These are phyloP conservation scores for Metalampra italica DNA, from an alignment of 2,888 invertebrate genomes.

Conservation along the genomic window DNA sequence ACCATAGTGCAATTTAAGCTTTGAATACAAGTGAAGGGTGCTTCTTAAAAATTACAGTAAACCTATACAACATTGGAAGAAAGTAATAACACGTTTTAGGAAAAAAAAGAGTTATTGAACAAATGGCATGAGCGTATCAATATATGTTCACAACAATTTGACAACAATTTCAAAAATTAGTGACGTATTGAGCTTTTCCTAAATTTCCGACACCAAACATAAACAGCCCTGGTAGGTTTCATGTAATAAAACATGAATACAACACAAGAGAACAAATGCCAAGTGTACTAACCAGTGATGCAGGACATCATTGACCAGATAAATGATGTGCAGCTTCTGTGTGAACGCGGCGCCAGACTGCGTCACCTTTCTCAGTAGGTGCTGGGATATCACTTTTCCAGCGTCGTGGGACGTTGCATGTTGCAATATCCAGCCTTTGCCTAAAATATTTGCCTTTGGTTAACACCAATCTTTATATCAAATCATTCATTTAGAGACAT, in stretches of 20 bases:
- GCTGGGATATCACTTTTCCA: slow-evolving; percentile 92
- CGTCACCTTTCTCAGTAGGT: slow-evolving; percentile 91
- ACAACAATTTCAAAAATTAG: too few relatives aligned
- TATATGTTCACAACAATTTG: too few relatives aligned
- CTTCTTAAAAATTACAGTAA: too few relatives aligned
- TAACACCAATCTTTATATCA: not conserved
- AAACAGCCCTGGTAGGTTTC: too few relatives aligned
- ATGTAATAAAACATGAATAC: too few relatives aligned
- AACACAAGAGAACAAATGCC: not conserved
- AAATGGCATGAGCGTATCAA: too few relatives aligned
- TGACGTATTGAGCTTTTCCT: too few relatives aligned
- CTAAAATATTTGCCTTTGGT: slow-evolving; percentile 35
- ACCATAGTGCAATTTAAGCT: too few relatives aligned
- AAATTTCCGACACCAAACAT: too few relatives aligned
- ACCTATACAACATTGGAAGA: too few relatives aligned
- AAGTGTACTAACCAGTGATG: slow-evolving; percentile 93
- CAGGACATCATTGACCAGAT: slow-evolving; percentile 98
- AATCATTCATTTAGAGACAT: not conserved
- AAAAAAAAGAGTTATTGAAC: too few relatives aligned
- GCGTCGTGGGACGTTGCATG: slow-evolving; percentile 89
- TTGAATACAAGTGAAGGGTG: not conserved
- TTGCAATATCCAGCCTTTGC: slow-evolving; percentile 98
- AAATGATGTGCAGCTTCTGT: slow-evolving; percentile 97
- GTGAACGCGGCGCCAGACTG: slow-evolving; percentile 86
- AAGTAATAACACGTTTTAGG: too few relatives aligned